phyloP scores from a whole-genome alignment of 2,888 invertebrate species.

The Heliconius sara region DNA sequence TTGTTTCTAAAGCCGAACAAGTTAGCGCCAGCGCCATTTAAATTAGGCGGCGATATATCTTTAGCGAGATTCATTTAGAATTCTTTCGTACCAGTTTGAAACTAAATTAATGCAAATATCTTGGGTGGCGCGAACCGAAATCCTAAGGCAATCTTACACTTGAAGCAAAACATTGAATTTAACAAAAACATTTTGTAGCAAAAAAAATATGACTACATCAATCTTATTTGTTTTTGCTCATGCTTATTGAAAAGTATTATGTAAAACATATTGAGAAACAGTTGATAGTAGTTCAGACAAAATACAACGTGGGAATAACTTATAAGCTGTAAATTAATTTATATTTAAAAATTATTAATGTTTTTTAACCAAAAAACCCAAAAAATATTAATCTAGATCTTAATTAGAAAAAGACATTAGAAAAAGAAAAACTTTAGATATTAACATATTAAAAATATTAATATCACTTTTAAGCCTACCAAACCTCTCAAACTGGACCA shows the following conservation, averaged over 20 bases:
- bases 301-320: neutral
- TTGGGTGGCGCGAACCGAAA: conserved; percentile 42
- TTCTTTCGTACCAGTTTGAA: conserved; percentile 64
- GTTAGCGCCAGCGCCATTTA: conserved; percentile 64
- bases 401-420: neutral
- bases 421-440: neutral
- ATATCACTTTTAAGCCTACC: neutral
- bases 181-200: neutral
- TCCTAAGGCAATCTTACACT: conserved; percentile 6
- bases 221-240: neutral
- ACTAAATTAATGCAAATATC: conserved; percentile 69
- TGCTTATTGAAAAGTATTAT: neutral
- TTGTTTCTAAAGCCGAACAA: conserved; percentile 53
- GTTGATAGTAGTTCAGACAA: neutral
- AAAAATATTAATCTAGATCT: neutral
- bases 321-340: neutral
- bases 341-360: neutral
- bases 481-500: neutral
- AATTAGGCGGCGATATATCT: conserved; percentile 65
- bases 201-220: neutral
- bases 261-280: neutral
- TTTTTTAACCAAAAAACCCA: neutral
- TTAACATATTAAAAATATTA: neutral
- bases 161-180: neutral
- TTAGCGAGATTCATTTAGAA: conserved; percentile 55